These are phyloP conservation scores for Caenorhabditis japonica DNA, from an alignment of 2,888 invertebrate species.

Conservation along the genomic window DNA sequence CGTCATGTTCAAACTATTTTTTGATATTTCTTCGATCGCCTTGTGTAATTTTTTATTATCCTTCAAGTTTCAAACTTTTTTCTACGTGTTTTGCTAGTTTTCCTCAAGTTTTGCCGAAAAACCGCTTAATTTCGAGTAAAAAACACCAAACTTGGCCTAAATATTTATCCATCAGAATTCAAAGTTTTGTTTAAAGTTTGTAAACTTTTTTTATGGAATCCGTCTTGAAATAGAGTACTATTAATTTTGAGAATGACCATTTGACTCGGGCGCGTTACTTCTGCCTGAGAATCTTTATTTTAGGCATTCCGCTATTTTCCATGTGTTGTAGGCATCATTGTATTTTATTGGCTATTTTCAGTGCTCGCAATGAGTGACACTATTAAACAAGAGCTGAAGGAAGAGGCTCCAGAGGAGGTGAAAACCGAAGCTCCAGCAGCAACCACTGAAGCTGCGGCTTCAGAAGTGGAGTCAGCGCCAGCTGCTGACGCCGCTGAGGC, in stretches of 20 bases:
- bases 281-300: too few species aligned
- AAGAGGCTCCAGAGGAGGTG: conserved; percentile 30
- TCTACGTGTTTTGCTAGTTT: background rate
- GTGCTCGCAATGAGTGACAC: conserved; percentile 40
- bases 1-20: conserved; percentile 24
- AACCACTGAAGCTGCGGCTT: background rate
- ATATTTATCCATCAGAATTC: too few species aligned
- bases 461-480: conserved; percentile 9
- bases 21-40: conserved; percentile 6
- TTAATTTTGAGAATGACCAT: too few species aligned
- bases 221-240: too few species aligned
- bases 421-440: conserved; percentile 10
- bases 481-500: background rate
- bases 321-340: too few species aligned
- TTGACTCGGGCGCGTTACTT: too few species aligned
- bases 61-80: background rate
- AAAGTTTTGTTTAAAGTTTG: too few species aligned
- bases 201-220: too few species aligned
- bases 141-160: background rate
- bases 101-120: background rate
- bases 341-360: conserved; percentile 11
- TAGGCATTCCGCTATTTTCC: too few species aligned
- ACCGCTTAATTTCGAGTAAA: background rate
- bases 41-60: background rate
- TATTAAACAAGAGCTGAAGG: conserved; percentile 48